Evolutionary conservation across 2,113 vertebrate genomes (phyloP), one percentile per base, ranked within the genome.

Genomic region (Phoxinus phoxinus): DNA sequence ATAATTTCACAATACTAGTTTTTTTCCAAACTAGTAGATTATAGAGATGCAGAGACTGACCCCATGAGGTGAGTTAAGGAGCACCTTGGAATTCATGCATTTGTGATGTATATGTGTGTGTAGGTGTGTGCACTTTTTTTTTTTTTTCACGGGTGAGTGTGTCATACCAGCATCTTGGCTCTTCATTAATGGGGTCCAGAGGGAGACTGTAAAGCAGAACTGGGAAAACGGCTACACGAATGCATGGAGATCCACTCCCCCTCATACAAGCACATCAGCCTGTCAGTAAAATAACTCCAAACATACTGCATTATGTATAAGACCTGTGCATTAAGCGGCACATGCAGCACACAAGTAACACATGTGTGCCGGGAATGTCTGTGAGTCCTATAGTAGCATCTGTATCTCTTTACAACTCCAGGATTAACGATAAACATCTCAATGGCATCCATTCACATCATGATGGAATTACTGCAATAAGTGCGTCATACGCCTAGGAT

Each of bases 11-110:
- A n/a, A n/a, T n/a, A n/a, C n/a, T n/a, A n/a, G n/a, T n/a, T n/a
- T n/a, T n/a, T n/a, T n/a, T n/a, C n/a, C n/a, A 92, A 92, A 91
- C 92, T 93, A 93, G 90, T 93, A 91, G 91, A 92, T 92, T 94
- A 89, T 81, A 72, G 37, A 67, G 85, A 75, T 59, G 85, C 90
- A 91, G 41, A 89, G 89, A 86, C 77, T 88, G 86, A 86, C 86
- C 86, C 90, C 82, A 83, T 86, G 86, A 91, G 85, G 87, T 79
- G 44, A 88, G 82, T 88, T 90, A 85, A 81, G 84, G 63, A 90
- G 91, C 90, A 90, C 87, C 85, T 83, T 61, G 82, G 91, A 93
- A 92, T 92, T 88, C 87, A 89, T 89, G 87, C 86, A 90, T 90
- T 92, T 90, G 88, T 87, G 90, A 88, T 89, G 61, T 91, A 90